phyloP scores from a whole-genome alignment of 2,888 invertebrate species.

The Mallateleia sp. region DNA sequence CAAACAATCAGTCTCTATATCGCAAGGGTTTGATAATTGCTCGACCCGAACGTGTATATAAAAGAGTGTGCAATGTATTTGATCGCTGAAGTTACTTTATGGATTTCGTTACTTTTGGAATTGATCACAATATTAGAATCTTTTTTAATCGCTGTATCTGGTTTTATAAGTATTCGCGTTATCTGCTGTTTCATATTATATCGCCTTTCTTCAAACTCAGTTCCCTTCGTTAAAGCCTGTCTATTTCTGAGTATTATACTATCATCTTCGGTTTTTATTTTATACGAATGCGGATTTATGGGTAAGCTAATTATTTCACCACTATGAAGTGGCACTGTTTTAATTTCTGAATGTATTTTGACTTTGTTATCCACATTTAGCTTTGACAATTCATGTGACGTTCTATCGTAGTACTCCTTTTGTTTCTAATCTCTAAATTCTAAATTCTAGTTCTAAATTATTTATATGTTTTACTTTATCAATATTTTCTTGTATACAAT shows the following conservation, averaged over 20 bases:
- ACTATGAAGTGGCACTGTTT: constrained; percentile 22
- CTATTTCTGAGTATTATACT: not conserved
- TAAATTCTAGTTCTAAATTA: no score
- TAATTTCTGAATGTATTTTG: constrained; percentile 37
- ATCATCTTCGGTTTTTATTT: not conserved
- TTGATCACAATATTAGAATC: no score
- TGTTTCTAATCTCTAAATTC: constrained; percentile 36
- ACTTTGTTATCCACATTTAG: constrained; percentile 43
- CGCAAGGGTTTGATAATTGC: not conserved
- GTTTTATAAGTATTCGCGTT: not conserved
- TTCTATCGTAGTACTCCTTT: constrained; percentile 38
- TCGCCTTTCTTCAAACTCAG: not conserved
- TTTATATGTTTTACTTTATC: constrained; percentile 7
- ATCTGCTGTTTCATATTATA: not conserved
- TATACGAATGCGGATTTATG: not conserved
- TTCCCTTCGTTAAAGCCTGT: not conserved
- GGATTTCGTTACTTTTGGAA: not conserved
- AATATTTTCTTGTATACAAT: not conserved
- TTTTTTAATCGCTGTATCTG: no score
- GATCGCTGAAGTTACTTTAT: not conserved
- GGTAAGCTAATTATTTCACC: not conserved
- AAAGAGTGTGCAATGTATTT: no score
- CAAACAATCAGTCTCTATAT: not conserved
- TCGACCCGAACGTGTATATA: not conserved
- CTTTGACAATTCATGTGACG: constrained; percentile 9